phyloP scores from a whole-genome alignment of 2,797 vertebrate genomes.

The Enteromius paludinosus region DNA sequence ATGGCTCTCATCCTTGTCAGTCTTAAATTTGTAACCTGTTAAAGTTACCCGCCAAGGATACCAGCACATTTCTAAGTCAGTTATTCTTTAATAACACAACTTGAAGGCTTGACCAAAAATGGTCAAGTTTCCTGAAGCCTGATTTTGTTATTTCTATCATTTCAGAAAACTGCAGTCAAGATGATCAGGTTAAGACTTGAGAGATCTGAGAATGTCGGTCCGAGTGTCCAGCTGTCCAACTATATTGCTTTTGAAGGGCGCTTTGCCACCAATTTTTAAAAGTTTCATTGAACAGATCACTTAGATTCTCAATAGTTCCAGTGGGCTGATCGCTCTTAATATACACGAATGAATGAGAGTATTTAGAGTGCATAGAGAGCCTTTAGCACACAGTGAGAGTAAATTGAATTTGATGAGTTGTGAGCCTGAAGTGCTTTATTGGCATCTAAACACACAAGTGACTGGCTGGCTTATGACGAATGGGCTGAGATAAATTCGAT shows the following conservation, averaged over 20 bases:
- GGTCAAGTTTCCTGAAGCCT: neutral
- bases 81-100: neutral
- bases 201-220: neutral
- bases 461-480: conserved; percentile 18
- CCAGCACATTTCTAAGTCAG: neutral
- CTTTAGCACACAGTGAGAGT: neutral
- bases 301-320: conserved; percentile 1
- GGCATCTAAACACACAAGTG: conserved; percentile 31
- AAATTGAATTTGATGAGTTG: conserved; percentile 34
- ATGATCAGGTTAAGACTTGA: conserved; percentile 7
- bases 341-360: conserved; percentile 31
- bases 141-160: neutral
- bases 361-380: conserved; percentile 15
- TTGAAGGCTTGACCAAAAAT: neutral
- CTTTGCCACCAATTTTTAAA: neutral
- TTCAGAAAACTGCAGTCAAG: neutral
- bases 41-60: neutral
- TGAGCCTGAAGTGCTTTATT: conserved; percentile 41
- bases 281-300: neutral
- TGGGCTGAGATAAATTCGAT: neutral
- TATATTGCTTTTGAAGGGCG: neutral
- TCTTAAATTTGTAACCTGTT: neutral
- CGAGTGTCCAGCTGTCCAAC: neutral
- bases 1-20: neutral
- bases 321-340: conserved; percentile 25